These are phyloP conservation scores for Drosophila parvula DNA, from an alignment of 1,140 invertebrate genomes.

Conservation along the genomic window DNA sequence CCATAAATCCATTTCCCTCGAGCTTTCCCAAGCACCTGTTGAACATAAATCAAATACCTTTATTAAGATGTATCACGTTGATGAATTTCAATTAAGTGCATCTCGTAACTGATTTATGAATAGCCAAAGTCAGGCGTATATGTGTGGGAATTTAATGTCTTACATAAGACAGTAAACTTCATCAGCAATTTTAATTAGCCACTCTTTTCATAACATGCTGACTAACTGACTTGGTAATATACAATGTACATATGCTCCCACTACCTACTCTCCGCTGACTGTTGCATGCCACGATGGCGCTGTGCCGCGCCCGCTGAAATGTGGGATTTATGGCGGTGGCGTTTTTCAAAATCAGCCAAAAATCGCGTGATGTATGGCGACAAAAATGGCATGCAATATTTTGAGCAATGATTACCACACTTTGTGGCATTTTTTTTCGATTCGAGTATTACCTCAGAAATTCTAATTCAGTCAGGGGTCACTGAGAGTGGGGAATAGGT, in stretches of 20 bases:
- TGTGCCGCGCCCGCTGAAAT: constrained; percentile 10
- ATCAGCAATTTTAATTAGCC: constrained; percentile 39
- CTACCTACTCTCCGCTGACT: neutral
- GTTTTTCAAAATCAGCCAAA: constrained; percentile 14
- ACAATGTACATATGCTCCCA: no score
- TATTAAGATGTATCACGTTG: neutral
- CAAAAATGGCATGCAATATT: constrained; percentile 19
- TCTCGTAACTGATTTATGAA: constrained; percentile 25
- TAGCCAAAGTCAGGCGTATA: constrained; percentile 1
- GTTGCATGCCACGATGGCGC: constrained; percentile 26
- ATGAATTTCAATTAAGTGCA: constrained; percentile 10
- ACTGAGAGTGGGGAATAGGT: neutral
- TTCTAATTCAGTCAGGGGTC: constrained; percentile 21
- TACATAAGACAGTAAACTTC: constrained; percentile 22
- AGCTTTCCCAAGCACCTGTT: neutral
- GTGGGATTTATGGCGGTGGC: constrained; percentile 1
- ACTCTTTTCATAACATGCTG: constrained; percentile 19
- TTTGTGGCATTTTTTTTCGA: neutral
- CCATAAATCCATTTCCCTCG: neutral
- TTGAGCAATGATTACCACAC: constrained; percentile 12
- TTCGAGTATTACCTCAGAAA: constrained; percentile 7
- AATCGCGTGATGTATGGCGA: constrained; percentile 29
- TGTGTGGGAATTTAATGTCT: constrained; percentile 25
- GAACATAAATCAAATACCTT: constrained; percentile 17
- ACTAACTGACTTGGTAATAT: constrained; percentile 33